These are phyloP conservation scores for Platyscelio sp. DNA, from an alignment of 2,888 invertebrate genomes.

Conservation along the genomic window DNA sequence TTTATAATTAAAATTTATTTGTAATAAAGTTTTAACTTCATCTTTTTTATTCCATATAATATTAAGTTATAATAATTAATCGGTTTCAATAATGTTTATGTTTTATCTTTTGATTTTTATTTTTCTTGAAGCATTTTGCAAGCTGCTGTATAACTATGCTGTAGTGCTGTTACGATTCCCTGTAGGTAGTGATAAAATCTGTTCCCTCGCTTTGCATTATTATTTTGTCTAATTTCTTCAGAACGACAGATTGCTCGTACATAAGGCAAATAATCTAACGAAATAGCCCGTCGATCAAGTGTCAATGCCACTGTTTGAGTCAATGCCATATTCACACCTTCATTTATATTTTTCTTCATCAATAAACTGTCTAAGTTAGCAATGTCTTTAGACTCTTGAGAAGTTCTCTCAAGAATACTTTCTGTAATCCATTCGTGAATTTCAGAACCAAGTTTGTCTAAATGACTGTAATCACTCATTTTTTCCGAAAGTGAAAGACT, in stretches of 20 bases:
- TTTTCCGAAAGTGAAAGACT: conserved; percentile 84
- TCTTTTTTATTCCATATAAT: no score
- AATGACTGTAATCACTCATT: conserved; percentile 76
- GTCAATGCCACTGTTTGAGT: conserved; percentile 85
- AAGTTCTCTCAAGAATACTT: no score
- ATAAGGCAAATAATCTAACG: conserved; percentile 90
- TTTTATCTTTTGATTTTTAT: conserved; percentile 36
- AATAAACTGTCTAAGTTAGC: conserved; percentile 36
- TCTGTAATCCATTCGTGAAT: conserved; percentile 81
- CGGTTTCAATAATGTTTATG: no score
- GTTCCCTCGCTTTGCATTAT: conserved; percentile 89
- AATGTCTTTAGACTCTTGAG: conserved; percentile 61
- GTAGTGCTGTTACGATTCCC: conserved; percentile 82
- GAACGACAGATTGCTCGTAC: conserved; percentile 90
- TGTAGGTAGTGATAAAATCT: conserved; percentile 93
- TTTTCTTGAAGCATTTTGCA: conserved; percentile 80
- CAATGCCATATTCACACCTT: conserved; percentile 83
- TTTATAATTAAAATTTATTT: no score
- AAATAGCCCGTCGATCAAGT: conserved; percentile 87
- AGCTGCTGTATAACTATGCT: conserved; percentile 79
- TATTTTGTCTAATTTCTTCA: conserved; percentile 88
- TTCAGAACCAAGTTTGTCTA: conserved; percentile 78
- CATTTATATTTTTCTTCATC: conserved; percentile 75
- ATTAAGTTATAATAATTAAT: no score
- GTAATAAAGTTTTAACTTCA: no score